A percentile compares a stretch with the other conserved stretches of the same genome.
Conservation (phyloP, 1,140 invertebrate genomes). For the Ephestia elutella region DNA sequence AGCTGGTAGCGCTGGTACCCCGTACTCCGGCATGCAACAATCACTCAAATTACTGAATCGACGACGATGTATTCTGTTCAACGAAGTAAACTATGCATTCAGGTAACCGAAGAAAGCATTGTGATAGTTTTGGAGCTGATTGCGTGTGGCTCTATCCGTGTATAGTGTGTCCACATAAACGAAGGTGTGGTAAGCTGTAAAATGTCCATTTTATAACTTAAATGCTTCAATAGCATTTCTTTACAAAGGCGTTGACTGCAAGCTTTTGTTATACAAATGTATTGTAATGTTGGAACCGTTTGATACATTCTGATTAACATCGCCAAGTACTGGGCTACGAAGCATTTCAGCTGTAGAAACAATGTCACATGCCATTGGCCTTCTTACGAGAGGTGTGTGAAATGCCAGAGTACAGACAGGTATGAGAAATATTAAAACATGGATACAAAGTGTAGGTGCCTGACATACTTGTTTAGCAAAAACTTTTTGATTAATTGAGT, state of each 20-base stretch:
- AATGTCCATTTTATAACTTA: too few relatives aligned
- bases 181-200: too few relatives aligned
- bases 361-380: conserved; percentile 21
- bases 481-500: too few relatives aligned
- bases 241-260: conserved; percentile 15
- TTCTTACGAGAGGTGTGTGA: conserved; percentile 1
- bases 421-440: neutral
- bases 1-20: neutral
- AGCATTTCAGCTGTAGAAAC: conserved; percentile 18
- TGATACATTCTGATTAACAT: conserved; percentile 28
- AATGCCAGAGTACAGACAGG: conserved; percentile 5
- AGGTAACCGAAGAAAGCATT: neutral
- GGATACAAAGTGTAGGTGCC: too few relatives aligned
- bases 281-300: conserved; percentile 19
- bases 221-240: conserved; percentile 6
- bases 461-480: too few relatives aligned
- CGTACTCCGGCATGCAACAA: neutral
- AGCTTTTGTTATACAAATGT: conserved; percentile 29
- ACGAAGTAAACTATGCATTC: neutral
- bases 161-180: too few relatives aligned
- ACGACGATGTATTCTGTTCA: neutral
- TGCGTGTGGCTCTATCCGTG: too few relatives aligned
- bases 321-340: neutral
- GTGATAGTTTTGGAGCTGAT: neutral
- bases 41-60: neutral